Base-by-base conservation (phyloP, 2,113 vertebrate species). In the Ondatra zibethicus region DNA sequence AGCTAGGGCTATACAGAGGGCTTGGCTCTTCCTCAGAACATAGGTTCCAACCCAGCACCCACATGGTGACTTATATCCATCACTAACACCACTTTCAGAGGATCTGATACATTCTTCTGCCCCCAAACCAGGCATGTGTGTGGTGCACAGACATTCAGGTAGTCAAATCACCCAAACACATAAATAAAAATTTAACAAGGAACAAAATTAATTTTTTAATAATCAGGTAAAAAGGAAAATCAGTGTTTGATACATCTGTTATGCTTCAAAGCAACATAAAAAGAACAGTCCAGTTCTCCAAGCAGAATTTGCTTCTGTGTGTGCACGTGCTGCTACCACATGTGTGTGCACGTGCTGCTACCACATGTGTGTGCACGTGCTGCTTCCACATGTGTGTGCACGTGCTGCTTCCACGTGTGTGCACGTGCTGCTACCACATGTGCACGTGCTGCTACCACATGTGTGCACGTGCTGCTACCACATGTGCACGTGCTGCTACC, bases 141-240 rank as follows among this genome's bases (percentile, higher is more conserved):
- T 58, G 80, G 21, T n/a, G 52, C 36, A 82, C 78, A 81, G 78
- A 58, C 36, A 58, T 25, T 25, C 13, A 45, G 25, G n/a, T 27
- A 58, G n/a, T n/a, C 9, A 52, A 75, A 55, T 19, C 3, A 72
- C 21, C 21, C 33, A 58, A 3, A 82, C 25, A 61, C 33, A 61
- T 39, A 31, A 42, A 7, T 12, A 52, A 70, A 47, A 19, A 70
- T 27, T n/a, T n/a, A 16, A 47, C 29, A 33, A 45, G 25, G 11
- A 70, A 52, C 45, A 90, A 84, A 85, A 95, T 33, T 13, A 5
- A 19, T 19, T 72, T 95, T 89, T 65, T 91, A 88, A 50, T 0
- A 85, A 23, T 85, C 81, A 75, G 50, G 47, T 63, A 95, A 95
- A 96, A 93, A 92, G 11, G n/a, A 68, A 97, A 96, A 61, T 8